These are phyloP conservation scores for Pseudachorutes palmiensis DNA, from an alignment of 1,140 invertebrate genomes.

Conservation along the genomic window DNA sequence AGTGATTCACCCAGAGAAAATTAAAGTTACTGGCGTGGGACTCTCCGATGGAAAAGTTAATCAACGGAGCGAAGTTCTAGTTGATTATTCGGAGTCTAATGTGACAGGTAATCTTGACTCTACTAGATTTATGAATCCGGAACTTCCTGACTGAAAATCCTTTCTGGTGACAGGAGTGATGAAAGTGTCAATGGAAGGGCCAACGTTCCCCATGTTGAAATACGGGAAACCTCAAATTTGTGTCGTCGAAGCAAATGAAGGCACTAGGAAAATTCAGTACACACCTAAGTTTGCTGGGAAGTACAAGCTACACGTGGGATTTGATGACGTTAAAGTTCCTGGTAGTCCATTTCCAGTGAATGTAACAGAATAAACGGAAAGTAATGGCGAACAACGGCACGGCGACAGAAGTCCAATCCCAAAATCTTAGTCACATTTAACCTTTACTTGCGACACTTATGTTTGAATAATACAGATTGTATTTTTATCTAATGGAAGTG, in stretches of 20 bases:
- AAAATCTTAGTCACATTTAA: not conserved
- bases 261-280: constrained; percentile 11
- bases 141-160: not conserved
- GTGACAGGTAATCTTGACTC: constrained; percentile 3
- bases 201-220: constrained; percentile 12
- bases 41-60: not conserved
- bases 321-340: constrained; percentile 15
- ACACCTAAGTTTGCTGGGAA: constrained; percentile 15
- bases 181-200: constrained; percentile 17
- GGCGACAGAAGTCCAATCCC: not conserved
- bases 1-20: constrained; percentile 2
- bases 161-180: not conserved
- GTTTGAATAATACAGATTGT: not conserved
- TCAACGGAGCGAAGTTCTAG: not conserved
- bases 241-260: not conserved
- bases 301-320: constrained; percentile 11
- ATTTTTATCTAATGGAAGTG: not conserved
- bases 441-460: not conserved
- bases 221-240: constrained; percentile 14
- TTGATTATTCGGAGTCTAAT: constrained; percentile 6
- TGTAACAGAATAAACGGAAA: not conserved
- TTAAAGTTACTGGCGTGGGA: not conserved
- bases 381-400: not conserved
- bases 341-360: constrained; percentile 12
- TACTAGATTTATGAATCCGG: not conserved